Evolutionary conservation across 2,797 vertebrate genomes (phyloP).

Genomic region (Siniperca obscura): DNA sequence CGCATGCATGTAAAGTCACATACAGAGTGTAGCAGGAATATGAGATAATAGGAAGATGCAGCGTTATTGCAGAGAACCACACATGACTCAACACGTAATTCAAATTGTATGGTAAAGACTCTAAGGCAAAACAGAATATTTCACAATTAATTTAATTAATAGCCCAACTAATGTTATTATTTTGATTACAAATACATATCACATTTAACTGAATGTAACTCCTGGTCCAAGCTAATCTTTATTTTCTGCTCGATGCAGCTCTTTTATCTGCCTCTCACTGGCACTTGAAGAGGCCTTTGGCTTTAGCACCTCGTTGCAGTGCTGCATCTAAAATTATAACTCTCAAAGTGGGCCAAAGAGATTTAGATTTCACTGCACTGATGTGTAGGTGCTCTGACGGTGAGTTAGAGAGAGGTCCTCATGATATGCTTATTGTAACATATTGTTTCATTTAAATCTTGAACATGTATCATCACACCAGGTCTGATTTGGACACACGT

Average conservation of each 20-base stretch:
- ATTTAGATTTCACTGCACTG: conserved; percentile 64
- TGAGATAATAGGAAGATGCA: neutral
- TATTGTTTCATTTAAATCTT: conserved; percentile 14
- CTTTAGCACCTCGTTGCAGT: conserved; percentile 68
- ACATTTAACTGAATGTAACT: conserved; percentile 23
- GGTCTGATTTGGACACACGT: neutral
- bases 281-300: conserved; percentile 70
- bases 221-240: conserved; percentile 41
- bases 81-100: neutral
- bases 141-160: neutral
- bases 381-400: conserved; percentile 64
- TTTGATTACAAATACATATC: conserved; percentile 33
- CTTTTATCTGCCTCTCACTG: conserved; percentile 73
- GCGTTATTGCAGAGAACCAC: neutral
- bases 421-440: neutral
- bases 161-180: neutral
- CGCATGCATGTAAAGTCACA: no score
- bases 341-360: conserved; percentile 73
- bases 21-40: no score
- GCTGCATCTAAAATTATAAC: conserved; percentile 78
- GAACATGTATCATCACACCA: neutral
- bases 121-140: neutral
- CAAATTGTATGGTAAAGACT: neutral
- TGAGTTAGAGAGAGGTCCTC: conserved; percentile 45
- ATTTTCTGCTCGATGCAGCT: conserved; percentile 50